These are phyloP conservation scores for Seison nebaliae DNA, from an alignment of 1,140 invertebrate species.

Conservation along the genomic window DNA sequence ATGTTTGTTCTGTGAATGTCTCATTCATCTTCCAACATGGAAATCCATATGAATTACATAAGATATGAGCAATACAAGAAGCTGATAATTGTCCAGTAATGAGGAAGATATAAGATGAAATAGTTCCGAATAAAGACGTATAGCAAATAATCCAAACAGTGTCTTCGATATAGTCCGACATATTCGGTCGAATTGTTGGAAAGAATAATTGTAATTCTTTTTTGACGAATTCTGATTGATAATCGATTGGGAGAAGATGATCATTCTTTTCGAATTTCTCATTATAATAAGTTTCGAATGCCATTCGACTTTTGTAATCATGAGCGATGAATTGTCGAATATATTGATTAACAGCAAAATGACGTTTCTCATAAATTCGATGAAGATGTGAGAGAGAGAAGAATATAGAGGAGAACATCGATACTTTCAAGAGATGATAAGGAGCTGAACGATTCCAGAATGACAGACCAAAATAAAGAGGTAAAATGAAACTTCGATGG, in stretches of 20 bases:
- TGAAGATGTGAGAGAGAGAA: constrained; percentile 9
- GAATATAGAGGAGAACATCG: constrained; percentile 6
- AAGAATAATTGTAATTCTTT: constrained; percentile 5
- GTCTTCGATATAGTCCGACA: no score
- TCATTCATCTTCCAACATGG: constrained; percentile 3
- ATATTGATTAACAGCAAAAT: not conserved
- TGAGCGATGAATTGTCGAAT: no score
- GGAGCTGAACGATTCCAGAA: no score
- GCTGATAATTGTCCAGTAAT: constrained; percentile 9
- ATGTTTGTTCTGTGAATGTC: no score
- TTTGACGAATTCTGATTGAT: no score
- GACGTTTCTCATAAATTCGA: constrained; percentile 6
- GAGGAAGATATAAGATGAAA: constrained; percentile 9
- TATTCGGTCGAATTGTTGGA: no score
- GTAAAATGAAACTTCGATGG: no score
- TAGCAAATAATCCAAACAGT: no score
- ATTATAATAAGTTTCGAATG: not conserved
- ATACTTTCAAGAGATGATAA: no score
- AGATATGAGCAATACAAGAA: constrained; percentile 4
- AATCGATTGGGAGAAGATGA: no score
- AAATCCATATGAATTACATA: constrained; percentile 9
- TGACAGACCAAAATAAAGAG: no score
- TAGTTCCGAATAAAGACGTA: constrained; percentile 9
- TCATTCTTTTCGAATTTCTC: not conserved
- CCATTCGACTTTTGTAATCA: not conserved